phyloP scores from a whole-genome alignment of 2,113 vertebrate species.

The Gadus macrocephalus region DNA sequence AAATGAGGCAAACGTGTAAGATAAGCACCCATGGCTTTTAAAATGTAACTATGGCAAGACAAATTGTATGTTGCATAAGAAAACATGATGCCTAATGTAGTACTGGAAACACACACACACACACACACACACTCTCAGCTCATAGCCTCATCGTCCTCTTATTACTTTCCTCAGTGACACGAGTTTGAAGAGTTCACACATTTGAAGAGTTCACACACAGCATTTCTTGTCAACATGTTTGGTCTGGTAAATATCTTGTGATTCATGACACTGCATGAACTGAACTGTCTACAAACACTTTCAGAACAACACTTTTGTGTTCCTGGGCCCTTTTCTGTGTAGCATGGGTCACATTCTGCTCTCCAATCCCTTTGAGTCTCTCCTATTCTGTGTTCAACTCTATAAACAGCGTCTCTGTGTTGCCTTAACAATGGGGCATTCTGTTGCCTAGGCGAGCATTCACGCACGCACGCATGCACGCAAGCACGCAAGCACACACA shows the following conservation, averaged over 20 bases:
- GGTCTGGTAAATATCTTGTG: too few species aligned
- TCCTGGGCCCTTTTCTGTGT: constrained; percentile 7
- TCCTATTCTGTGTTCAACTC: background rate
- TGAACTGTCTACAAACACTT: too few species aligned
- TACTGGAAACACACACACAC: background rate
- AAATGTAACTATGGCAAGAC: too few species aligned
- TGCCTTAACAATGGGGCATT: constrained; percentile 62
- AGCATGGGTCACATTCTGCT: constrained; percentile 15
- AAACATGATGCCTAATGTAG: too few species aligned
- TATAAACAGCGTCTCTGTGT: constrained; percentile 49
- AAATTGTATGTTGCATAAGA: too few species aligned
- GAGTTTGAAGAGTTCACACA: too few species aligned
- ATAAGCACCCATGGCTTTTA: background rate
- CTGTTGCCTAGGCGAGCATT: constrained; percentile 51
- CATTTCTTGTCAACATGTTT: too few species aligned
- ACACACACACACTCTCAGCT: background rate
- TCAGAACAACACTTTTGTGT: too few species aligned
- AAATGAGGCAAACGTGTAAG: background rate
- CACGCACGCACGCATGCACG: background rate
- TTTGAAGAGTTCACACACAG: too few species aligned
- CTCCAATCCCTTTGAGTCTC: constrained; percentile 29
- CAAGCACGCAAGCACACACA: constrained; percentile 5
- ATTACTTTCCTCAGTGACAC: too few species aligned
- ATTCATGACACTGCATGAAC: too few species aligned
- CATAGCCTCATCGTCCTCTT: background rate